These are phyloP conservation scores for Craseonycteris thonglongyai DNA, from an alignment of 2,113 vertebrate genomes.

Conservation along the genomic window DNA sequence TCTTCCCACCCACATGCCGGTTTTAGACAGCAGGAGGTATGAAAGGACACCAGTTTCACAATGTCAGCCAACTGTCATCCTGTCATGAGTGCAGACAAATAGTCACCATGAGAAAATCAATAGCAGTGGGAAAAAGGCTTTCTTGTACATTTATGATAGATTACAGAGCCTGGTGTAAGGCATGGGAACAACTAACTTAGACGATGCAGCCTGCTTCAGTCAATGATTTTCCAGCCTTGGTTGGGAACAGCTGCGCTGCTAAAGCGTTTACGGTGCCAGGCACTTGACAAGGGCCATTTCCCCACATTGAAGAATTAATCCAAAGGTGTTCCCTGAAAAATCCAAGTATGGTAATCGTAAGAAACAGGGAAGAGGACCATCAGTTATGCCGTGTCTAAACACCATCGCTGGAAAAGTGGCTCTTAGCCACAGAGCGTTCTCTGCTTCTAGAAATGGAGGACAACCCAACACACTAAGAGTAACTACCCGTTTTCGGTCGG, in stretches of 20 bases:
- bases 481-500: neutral
- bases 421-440: neutral
- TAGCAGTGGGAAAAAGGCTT: constrained; percentile 46
- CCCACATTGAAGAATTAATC: neutral
- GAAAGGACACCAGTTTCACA: constrained; percentile 23
- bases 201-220: neutral
- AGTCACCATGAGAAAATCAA: constrained; percentile 55
- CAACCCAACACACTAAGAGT: neutral
- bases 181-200: constrained; percentile 42
- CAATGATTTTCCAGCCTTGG: constrained; percentile 16
- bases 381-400: neutral
- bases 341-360: neutral
- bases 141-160: constrained; percentile 54
- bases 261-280: neutral
- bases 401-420: neutral
- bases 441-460: neutral
- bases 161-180: constrained; percentile 33
- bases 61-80: constrained; percentile 21
- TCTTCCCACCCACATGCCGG: neutral
- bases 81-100: constrained; percentile 54
- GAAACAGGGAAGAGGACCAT: neutral
- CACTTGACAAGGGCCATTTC: neutral
- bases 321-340: neutral
- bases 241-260: neutral
- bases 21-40: neutral